Evolutionary conservation across 2,797 vertebrate species (phyloP), one percentile per base, ranked within the genome.

Genomic region (Phataginus tricuspis): DNA sequence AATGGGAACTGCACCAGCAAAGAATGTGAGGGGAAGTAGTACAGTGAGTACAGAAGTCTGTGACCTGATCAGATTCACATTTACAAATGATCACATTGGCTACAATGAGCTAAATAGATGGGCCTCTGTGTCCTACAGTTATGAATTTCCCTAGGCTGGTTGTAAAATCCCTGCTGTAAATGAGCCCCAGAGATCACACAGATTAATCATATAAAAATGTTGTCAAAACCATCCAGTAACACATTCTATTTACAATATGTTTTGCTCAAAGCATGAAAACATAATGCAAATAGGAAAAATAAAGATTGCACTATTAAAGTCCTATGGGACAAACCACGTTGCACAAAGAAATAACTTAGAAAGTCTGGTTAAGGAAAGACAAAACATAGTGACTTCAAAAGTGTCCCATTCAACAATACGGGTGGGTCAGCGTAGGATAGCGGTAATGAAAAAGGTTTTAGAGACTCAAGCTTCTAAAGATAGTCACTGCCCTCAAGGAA

Each of bases 191-290:
- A 69, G n/a, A 15, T 29, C n/a, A 64, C 27, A 53, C 37, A 9
- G 86, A 79, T 59, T 75, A 80, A 57, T 57, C 13, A 59, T 19
- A 45, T 31, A 71, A 92, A 91, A 68, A 90, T 68, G 10, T 79
- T 82, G 2, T 21, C 79, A 53, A 82, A 74, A 11, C 10, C 31
- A 4, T 37, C 25, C 34, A 64, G n/a, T 57, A 68, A 37, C 49
- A 53, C 1, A 31, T 15, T 74, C 0, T 74, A 68, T 88, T 95
- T 85, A 84, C 5, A 49, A 37, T 66, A 2, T 29, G 12, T 57
- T 87, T 85, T 80, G 77, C 9, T 85, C 42, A 78, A 80, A 89
- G 53, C 16, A 84, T 91, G 31, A 31, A 75, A 82, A 95, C 21
- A 80, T 9, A 88, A 55, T 86, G 31, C n/a, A 71, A 49, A 45